Conservation (phyloP, 2,797 vertebrate species). For the Rhadinocentrus ornatus region DNA sequence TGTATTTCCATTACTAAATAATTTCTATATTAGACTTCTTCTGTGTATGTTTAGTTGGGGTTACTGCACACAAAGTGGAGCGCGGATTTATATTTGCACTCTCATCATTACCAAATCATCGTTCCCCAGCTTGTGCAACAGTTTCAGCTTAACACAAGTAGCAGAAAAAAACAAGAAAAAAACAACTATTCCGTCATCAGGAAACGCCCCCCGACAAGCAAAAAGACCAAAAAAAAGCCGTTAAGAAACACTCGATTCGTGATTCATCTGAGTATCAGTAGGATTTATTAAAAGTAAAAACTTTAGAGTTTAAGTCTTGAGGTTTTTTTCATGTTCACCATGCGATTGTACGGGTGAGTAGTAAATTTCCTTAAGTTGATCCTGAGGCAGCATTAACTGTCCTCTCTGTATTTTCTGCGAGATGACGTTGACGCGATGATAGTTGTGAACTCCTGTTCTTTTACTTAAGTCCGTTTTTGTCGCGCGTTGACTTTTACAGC, state of each 20-base stretch:
- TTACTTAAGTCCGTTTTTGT: neutral
- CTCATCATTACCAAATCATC: neutral
- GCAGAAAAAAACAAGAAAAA: neutral
- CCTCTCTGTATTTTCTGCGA: neutral
- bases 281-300: neutral
- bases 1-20: no score
- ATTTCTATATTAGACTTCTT: no score
- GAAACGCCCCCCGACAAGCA: slow-evolving; percentile 31
- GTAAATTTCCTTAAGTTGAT: no score
- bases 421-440: neutral
- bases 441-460: neutral
- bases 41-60: no score
- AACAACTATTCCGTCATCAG: slow-evolving; percentile 26
- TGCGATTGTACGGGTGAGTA: slow-evolving; percentile 48
- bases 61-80: no score
- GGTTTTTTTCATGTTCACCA: neutral
- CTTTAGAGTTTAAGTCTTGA: neutral
- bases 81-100: neutral
- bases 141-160: neutral
- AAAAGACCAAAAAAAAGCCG: slow-evolving; percentile 22
- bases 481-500: no score
- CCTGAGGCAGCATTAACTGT: neutral
- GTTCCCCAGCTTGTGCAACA: no score
- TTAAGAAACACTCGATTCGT: slow-evolving; percentile 8
- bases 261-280: neutral